Evolutionary conservation across 1,140 invertebrate genomes (phyloP).

Genomic region (Eumeta japonica): DNA sequence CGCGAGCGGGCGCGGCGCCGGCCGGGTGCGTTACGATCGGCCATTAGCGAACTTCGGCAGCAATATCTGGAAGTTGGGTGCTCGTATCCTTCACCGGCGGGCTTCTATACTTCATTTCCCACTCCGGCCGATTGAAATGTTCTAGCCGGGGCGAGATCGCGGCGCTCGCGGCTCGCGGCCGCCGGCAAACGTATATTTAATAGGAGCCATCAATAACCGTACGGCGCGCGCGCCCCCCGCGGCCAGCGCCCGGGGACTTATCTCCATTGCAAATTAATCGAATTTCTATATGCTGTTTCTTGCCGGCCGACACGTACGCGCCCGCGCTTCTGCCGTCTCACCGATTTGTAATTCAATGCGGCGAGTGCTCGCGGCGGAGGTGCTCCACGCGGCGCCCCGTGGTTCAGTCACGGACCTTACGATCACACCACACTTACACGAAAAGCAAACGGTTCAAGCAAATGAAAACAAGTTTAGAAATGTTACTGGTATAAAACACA

Average conservation of each 20-base stretch:
- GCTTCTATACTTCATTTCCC: constrained; percentile 39
- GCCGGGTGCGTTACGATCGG: constrained; percentile 4
- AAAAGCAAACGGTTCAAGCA: no score
- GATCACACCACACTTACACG: no score
- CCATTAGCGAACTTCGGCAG: constrained; percentile 9
- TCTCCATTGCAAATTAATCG: constrained; percentile 56
- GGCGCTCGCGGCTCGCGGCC: constrained; percentile 21
- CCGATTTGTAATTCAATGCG: constrained; percentile 40
- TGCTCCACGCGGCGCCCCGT: constrained; percentile 7
- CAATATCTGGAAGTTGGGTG: constrained; percentile 19
- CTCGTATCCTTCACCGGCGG: constrained; percentile 25
- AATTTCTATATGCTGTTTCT: constrained; percentile 33
- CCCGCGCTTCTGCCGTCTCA: constrained; percentile 14
- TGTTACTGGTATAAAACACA: no score
- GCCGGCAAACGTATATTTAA: constrained; percentile 55
- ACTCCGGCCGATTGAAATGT: constrained; percentile 47
- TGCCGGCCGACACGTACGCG: constrained; percentile 19
- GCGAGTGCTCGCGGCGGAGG: no score
- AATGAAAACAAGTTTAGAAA: no score
- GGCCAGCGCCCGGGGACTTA: constrained; percentile 35
- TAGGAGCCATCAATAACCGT: constrained; percentile 58
- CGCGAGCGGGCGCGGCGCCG: no score
- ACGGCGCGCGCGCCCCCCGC: constrained; percentile 22
- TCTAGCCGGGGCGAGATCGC: constrained; percentile 36
- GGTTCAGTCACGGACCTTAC: constrained; percentile 55